Evolutionary conservation across 2,113 vertebrate species (phyloP), one percentile per base, ranked within the genome.

Genomic region (Excalfactoria chinensis): DNA sequence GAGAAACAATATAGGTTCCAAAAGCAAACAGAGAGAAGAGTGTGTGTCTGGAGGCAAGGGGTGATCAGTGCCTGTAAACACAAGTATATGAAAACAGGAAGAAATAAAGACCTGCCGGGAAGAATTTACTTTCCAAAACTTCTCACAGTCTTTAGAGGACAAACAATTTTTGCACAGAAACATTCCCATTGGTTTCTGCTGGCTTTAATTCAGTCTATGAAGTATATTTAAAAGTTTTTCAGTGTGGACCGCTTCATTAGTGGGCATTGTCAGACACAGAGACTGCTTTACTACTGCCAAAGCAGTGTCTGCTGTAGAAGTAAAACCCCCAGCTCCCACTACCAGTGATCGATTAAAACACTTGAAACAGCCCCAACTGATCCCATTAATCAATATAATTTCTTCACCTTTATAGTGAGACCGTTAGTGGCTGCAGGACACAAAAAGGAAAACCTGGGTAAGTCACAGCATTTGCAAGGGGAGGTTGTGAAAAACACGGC

Each of bases 111-210:
- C 13, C 11, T 15, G 20, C 22, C 30, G 30, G 2, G 2, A 60
- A 64, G 87, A 49, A 64, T 77, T 40, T 35, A n/a, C 40, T 86
- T 71, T 41, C 40, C 48, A 13, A 58, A 70, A 20, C 26, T 25
- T 63, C 58, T 43, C 60, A 62, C 8, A 43, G 21, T 26, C 14
- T 30, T 7, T 28, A 46, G 2, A 75, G n/a, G 30, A 66, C 53
- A 78, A 78, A 40, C 1, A 1, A 58, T 69, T 28, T 26, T 48
- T 7, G 48, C 18, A 18, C 26, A 15, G 18, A 62, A 63, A 56
- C 8, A 17, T n/a, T 62, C 56, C 26, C 2, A 0, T 30, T 55
- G 7, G 53, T 55, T 73, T 67, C 0, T 0, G 4, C 48, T 41
- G 25, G 40, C 18, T 78, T 78, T 44, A 26, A 11, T 53, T 59